These are phyloP conservation scores for Allobates femoralis DNA, from an alignment of 2,797 vertebrate species.

Conservation along the genomic window DNA sequence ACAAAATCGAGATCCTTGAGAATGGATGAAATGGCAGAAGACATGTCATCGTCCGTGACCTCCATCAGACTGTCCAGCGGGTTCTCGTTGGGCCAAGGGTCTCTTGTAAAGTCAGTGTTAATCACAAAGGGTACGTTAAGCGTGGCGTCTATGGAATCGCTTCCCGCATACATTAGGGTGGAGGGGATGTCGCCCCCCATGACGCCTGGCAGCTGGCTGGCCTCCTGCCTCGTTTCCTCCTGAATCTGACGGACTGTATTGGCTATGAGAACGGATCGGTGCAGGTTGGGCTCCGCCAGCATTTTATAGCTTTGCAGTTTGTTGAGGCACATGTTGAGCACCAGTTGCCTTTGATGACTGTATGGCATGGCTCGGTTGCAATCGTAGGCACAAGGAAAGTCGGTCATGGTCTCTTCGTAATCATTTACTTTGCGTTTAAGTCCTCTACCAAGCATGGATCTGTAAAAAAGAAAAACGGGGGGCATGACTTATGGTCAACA, in stretches of 20 bases:
- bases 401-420: conserved; percentile 79
- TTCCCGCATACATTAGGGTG: conserved; percentile 65
- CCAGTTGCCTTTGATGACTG: conserved; percentile 84
- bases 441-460: conserved; percentile 88
- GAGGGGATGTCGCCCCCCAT: conserved; percentile 67
- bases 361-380: conserved; percentile 73
- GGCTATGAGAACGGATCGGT: conserved; percentile 86
- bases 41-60: conserved; percentile 68
- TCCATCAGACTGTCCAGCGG: conserved; percentile 71
- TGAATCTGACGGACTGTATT: conserved; percentile 88
- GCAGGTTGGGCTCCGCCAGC: conserved; percentile 85
- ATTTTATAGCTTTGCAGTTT: conserved; percentile 83
- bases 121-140: conserved; percentile 69
- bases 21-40: conserved; percentile 74
- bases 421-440: conserved; percentile 86
- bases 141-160: conserved; percentile 69
- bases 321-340: conserved; percentile 85
- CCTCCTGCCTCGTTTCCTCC: conserved; percentile 82
- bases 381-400: conserved; percentile 72
- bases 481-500: neutral
- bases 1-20: conserved; percentile 78
- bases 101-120: conserved; percentile 67
- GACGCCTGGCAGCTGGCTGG: conserved; percentile 66
- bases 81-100: conserved; percentile 70
- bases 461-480: conserved; percentile 66